A percentile compares a stretch with the other conserved stretches of the same genome.
Evolutionary conservation across 2,797 vertebrate genomes (phyloP).

Genomic region (Manis javanica): DNA sequence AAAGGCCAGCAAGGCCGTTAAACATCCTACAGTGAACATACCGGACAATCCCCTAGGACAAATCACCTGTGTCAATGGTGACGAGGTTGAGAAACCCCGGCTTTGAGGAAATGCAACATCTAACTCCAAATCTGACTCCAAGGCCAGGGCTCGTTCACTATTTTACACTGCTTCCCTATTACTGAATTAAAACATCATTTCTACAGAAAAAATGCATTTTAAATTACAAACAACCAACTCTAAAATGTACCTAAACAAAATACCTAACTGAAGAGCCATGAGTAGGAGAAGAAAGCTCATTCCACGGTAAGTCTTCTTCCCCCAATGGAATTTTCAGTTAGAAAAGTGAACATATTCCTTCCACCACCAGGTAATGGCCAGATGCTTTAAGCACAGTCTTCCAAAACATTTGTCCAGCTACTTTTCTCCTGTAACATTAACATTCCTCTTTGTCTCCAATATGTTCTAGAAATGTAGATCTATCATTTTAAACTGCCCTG

Average conservation of each 20-base stretch:
- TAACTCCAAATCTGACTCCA: background rate
- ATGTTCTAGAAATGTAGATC: background rate
- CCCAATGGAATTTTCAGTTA: background rate
- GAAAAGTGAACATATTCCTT: background rate
- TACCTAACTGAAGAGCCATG: background rate
- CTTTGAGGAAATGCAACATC: background rate
- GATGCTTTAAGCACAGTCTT: background rate
- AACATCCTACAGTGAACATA: background rate
- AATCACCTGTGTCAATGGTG: background rate
- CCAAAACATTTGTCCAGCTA: background rate
- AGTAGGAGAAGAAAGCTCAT: background rate
- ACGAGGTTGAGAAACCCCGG: background rate
- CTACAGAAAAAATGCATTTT: background rate
- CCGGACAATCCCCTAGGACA: background rate
- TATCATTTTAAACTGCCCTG: background rate
- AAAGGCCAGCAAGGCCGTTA: background rate
- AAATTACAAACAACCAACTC: slow-evolving; percentile 5
- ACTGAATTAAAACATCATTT: background rate
- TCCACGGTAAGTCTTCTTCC: background rate
- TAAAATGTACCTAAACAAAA: background rate
- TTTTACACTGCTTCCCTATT: background rate
- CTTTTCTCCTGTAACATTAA: background rate
- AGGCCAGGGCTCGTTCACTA: background rate
- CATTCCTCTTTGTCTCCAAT: background rate
- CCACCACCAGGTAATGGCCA: background rate